These are phyloP conservation scores for Pogonognathellus flavescens DNA, from an alignment of 1,140 invertebrate species.

Conservation along the genomic window DNA sequence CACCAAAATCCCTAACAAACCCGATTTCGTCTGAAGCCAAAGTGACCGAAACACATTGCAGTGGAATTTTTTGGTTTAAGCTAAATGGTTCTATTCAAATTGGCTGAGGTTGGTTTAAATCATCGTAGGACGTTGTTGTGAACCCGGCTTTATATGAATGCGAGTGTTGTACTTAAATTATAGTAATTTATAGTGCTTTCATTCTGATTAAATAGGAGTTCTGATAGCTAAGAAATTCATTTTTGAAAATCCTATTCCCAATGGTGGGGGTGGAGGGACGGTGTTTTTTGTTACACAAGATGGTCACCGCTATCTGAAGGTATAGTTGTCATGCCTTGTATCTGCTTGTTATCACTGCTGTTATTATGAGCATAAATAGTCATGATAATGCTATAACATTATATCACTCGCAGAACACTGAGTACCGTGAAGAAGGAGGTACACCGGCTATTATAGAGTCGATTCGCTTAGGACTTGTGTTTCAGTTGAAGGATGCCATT, in stretches of 20 bases:
- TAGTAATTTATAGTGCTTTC: too few relatives aligned
- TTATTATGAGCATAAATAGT: background rate
- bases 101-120: too few relatives aligned
- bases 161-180: too few relatives aligned
- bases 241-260: slow-evolving; percentile 74
- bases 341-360: slow-evolving; percentile 24
- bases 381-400: slow-evolving; percentile 27
- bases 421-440: slow-evolving; percentile 87
- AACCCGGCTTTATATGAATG: too few relatives aligned
- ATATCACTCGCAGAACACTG: slow-evolving; percentile 72
- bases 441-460: slow-evolving; percentile 87
- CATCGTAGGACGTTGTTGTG: too few relatives aligned
- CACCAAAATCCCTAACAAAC: too few relatives aligned
- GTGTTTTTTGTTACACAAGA: slow-evolving; percentile 76
- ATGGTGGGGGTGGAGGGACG: slow-evolving; percentile 76
- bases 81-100: too few relatives aligned
- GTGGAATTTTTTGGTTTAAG: too few relatives aligned
- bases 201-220: slow-evolving; percentile 74
- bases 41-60: too few relatives aligned
- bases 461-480: slow-evolving; percentile 86
- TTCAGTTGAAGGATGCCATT: slow-evolving; percentile 88
- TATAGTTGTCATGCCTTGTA: slow-evolving; percentile 54
- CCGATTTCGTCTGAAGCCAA: too few relatives aligned
- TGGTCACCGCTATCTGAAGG: slow-evolving; percentile 74
- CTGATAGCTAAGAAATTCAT: slow-evolving; percentile 78